Percentiles rank a stretch among this genome's conserved stretches.
These are phyloP conservation scores for Popillia japonica DNA, from an alignment of 1,140 invertebrate species.

Conservation along the genomic window DNA sequence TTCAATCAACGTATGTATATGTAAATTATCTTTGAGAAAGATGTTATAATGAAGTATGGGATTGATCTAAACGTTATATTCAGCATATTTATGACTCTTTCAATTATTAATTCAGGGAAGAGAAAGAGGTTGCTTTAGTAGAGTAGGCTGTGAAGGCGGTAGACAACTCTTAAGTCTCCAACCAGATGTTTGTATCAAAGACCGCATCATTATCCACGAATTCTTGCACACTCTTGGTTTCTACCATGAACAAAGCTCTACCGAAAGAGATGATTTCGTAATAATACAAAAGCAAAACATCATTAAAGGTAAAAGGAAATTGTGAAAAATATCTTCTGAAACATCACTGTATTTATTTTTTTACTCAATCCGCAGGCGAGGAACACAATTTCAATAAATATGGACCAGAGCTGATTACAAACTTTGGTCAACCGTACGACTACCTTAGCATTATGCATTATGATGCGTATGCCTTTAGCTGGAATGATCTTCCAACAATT, in stretches of 20 bases:
- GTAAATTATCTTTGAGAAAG: no score
- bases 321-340: constrained; percentile 59
- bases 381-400: constrained; percentile 78
- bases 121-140: constrained; percentile 41
- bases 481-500: constrained; percentile 71
- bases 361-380: constrained; percentile 59
- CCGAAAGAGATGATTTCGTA: constrained; percentile 41
- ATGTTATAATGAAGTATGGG: no score
- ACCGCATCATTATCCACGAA: constrained; percentile 38
- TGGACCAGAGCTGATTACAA: constrained; percentile 67
- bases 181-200: constrained; percentile 22
- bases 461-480: constrained; percentile 70
- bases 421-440: constrained; percentile 72
- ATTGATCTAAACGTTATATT: no score
- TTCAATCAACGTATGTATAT: no score
- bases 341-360: no score
- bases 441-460: constrained; percentile 80
- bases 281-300: constrained; percentile 1
- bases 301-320: not conserved
- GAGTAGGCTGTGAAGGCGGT: constrained; percentile 40
- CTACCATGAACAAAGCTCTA: constrained; percentile 39
- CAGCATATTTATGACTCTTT: no score
- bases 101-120: constrained; percentile 20
- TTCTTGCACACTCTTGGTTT: constrained; percentile 40
- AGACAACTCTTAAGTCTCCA: constrained; percentile 44